These are phyloP conservation scores for Neofelis nebulosa DNA, from an alignment of 2,113 vertebrate species.

Conservation along the genomic window DNA sequence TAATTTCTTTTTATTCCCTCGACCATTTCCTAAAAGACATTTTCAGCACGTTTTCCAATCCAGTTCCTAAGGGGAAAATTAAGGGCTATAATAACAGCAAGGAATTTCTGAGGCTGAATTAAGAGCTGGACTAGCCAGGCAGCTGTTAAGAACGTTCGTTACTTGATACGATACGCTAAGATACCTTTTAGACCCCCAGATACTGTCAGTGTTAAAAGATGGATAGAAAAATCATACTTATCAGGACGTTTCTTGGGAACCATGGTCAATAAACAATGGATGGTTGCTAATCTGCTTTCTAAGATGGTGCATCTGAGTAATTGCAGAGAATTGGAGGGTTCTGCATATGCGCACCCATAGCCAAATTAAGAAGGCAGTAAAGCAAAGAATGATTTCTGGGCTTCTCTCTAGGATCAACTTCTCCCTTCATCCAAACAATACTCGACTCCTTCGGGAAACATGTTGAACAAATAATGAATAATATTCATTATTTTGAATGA, in stretches of 20 bases:
- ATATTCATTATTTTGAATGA: background rate
- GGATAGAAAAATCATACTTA: background rate
- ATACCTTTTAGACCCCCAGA: background rate
- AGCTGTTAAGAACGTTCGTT: background rate
- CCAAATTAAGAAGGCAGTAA: background rate
- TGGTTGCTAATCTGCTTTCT: background rate
- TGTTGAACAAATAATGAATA: background rate
- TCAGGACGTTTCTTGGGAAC: background rate
- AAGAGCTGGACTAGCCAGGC: background rate
- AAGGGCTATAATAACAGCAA: background rate
- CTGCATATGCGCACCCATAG: rapidly evolving
- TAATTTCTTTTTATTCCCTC: background rate
- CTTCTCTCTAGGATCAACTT: background rate
- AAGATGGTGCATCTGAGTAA: background rate
- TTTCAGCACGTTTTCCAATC: background rate
- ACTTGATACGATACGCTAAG: background rate
- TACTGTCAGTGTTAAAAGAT: background rate
- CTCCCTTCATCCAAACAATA: background rate
- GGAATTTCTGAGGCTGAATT: background rate
- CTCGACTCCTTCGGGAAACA: background rate
- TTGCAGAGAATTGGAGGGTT: background rate
- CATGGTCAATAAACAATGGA: background rate
- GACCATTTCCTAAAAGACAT: background rate
- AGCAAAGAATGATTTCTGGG: background rate
- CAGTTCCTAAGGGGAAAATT: background rate